Conservation (phyloP, 2,888 invertebrate genomes). For the Lissocephala sabroskyi region DNA sequence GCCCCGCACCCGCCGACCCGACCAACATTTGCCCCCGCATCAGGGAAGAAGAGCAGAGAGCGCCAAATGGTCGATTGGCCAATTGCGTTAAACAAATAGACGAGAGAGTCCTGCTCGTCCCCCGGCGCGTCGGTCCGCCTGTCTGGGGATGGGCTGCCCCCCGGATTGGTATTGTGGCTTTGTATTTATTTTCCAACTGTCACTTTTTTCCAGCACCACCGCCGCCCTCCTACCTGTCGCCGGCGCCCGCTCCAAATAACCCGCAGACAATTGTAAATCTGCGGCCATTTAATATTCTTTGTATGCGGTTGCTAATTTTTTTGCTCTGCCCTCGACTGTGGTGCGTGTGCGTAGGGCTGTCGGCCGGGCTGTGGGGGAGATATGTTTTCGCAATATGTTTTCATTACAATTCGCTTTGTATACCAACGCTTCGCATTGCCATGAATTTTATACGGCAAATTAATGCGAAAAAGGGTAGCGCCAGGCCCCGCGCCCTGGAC, state of each 20-base stretch:
- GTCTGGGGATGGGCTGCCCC: background rate
- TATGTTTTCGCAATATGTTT: slow-evolving; percentile 19
- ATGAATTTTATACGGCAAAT: slow-evolving; percentile 31
- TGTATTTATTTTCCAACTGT: slow-evolving; percentile 1
- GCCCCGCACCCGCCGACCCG: too few relatives aligned
- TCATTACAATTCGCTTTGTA: slow-evolving; percentile 24
- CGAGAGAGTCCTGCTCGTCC: background rate
- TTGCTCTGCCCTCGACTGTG: background rate
- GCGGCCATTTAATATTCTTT: slow-evolving; percentile 22
- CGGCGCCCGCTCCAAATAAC: slow-evolving; percentile 1
- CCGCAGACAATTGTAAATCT: slow-evolving; percentile 26
- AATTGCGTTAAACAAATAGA: slow-evolving; percentile 49
- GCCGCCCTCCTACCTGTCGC: background rate
- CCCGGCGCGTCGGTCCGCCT: background rate
- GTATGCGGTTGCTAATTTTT: slow-evolving; percentile 31
- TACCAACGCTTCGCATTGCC: slow-evolving; percentile 18
- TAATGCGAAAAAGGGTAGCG: slow-evolving; percentile 24
- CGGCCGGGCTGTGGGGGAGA: background rate
- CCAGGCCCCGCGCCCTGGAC: too few relatives aligned
- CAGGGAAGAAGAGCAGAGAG: slow-evolving; percentile 1
- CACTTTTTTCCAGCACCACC: slow-evolving; percentile 5
- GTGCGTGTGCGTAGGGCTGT: background rate
- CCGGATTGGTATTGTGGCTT: background rate
- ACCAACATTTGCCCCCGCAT: too few relatives aligned
- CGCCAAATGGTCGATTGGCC: slow-evolving; percentile 39